phyloP scores from a whole-genome alignment of 2,888 invertebrate genomes.

The Liposcelis brunnea region DNA sequence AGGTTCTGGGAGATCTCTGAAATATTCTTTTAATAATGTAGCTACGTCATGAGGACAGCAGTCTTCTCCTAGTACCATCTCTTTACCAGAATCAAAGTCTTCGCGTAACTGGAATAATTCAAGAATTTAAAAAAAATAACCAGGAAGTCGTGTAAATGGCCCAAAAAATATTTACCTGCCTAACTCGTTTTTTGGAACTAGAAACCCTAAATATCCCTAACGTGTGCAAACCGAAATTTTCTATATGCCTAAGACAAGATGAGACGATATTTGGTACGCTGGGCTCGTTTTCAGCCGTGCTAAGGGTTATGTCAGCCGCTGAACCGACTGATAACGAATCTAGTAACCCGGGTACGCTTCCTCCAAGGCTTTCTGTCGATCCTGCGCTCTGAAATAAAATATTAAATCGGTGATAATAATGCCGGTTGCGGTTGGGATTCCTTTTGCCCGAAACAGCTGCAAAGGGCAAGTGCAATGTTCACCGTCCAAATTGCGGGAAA shows the following conservation, averaged over 20 bases:
- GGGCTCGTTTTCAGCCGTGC: slow-evolving; percentile 27
- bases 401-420: too few relatives aligned
- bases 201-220: slow-evolving; percentile 85
- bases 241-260: slow-evolving; percentile 66
- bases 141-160: too few relatives aligned
- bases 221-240: slow-evolving; percentile 62
- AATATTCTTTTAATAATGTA: slow-evolving; percentile 80
- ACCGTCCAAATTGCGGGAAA: slow-evolving; percentile 3
- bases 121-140: background rate
- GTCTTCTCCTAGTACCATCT: slow-evolving; percentile 52
- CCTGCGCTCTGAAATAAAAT: slow-evolving; percentile 42
- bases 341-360: slow-evolving; percentile 30
- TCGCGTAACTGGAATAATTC: slow-evolving; percentile 53
- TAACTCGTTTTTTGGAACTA: slow-evolving; percentile 76
- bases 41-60: slow-evolving; percentile 89
- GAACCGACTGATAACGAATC: slow-evolving; percentile 29
- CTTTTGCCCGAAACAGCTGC: slow-evolving; percentile 9
- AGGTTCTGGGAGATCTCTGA: slow-evolving; percentile 83
- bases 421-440: background rate
- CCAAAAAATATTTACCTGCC: slow-evolving; percentile 45
- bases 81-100: slow-evolving; percentile 71
- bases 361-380: slow-evolving; percentile 52
- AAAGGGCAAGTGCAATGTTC: too few relatives aligned
- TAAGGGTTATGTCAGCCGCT: slow-evolving; percentile 27
- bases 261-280: slow-evolving; percentile 61